A percentile compares a stretch with the other conserved stretches of the same genome.
phyloP scores from a whole-genome alignment of 2,888 invertebrate genomes.

The Chloromyia formosa region DNA sequence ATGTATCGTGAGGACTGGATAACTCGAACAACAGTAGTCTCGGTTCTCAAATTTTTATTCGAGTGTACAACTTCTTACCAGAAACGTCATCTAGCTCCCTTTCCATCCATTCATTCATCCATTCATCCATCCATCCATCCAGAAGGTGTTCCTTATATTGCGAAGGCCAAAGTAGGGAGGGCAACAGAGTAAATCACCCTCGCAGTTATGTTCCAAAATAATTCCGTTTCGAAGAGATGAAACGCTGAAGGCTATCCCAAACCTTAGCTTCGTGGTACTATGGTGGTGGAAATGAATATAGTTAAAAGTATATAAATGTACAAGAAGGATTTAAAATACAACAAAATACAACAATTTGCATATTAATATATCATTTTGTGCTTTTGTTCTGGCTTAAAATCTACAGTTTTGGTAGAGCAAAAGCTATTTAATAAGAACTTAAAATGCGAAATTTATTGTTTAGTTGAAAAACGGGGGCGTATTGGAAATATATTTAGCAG shows the following conservation, averaged over 20 bases:
- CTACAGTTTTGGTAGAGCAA: no score
- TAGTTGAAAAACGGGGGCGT: no score
- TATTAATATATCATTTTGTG: slow-evolving; percentile 51
- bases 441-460: no score
- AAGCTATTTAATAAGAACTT: no score
- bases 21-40: slow-evolving; percentile 14
- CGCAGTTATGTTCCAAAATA: slow-evolving; percentile 28
- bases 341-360: slow-evolving; percentile 51
- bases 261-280: neutral
- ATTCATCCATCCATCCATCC: no score
- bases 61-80: slow-evolving; percentile 16
- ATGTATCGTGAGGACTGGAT: slow-evolving; percentile 23
- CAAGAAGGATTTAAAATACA: slow-evolving; percentile 49
- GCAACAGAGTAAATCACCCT: slow-evolving; percentile 34
- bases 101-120: no score
- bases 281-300: slow-evolving; percentile 7
- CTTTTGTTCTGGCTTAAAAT: no score
- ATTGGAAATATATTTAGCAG: no score
- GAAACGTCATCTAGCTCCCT: neutral
- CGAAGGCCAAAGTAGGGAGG: slow-evolving; percentile 14
- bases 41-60: slow-evolving; percentile 12
- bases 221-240: slow-evolving; percentile 1
- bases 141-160: neutral
- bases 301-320: neutral
- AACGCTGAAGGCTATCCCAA: neutral